Percentiles rank a stretch among this genome's conserved stretches.
These are phyloP conservation scores for Lineus longissimus DNA, from an alignment of 1,140 invertebrate species.

Conservation along the genomic window DNA sequence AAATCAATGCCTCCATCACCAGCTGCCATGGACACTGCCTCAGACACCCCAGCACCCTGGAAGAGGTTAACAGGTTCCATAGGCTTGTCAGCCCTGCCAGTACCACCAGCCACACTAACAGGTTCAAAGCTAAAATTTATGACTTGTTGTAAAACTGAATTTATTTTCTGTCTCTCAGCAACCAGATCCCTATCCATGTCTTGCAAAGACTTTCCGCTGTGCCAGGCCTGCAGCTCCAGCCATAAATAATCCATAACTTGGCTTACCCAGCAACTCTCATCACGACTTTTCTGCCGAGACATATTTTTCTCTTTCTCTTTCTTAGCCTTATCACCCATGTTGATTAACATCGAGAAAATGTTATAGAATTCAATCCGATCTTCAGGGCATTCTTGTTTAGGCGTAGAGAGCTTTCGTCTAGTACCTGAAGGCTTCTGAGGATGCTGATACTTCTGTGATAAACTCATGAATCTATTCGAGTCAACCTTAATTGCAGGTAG, in stretches of 20 bases:
- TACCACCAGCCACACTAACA: neutral
- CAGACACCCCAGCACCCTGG: neutral
- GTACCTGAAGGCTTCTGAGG: neutral
- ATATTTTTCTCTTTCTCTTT: slow-evolving; percentile 47
- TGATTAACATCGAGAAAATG: slow-evolving; percentile 68
- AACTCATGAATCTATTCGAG: neutral
- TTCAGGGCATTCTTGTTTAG: slow-evolving; percentile 47
- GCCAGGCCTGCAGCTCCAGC: slow-evolving; percentile 81
- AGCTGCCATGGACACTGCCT: neutral
- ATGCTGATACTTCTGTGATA: neutral
- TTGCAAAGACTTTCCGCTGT: slow-evolving; percentile 63
- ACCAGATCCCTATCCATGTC: slow-evolving; percentile 76
- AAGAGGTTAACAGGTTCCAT: neutral
- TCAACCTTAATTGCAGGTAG: neutral
- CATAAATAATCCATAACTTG: slow-evolving; percentile 84
- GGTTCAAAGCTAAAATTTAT: slow-evolving; percentile 65
- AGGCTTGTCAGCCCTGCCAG: neutral
- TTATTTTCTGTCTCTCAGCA: slow-evolving; percentile 67
- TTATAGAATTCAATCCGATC: slow-evolving; percentile 63
- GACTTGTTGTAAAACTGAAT: slow-evolving; percentile 68
- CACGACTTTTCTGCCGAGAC: slow-evolving; percentile 66
- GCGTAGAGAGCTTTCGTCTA: slow-evolving; percentile 13
- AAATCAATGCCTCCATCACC: neutral
- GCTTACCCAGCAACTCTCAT: slow-evolving; percentile 81
- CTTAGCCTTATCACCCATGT: slow-evolving; percentile 65